A percentile compares a stretch with the other conserved stretches of the same genome.
Conservation (phyloP, 2,113 vertebrate species). For the Neomonachus schauinslandi region DNA sequence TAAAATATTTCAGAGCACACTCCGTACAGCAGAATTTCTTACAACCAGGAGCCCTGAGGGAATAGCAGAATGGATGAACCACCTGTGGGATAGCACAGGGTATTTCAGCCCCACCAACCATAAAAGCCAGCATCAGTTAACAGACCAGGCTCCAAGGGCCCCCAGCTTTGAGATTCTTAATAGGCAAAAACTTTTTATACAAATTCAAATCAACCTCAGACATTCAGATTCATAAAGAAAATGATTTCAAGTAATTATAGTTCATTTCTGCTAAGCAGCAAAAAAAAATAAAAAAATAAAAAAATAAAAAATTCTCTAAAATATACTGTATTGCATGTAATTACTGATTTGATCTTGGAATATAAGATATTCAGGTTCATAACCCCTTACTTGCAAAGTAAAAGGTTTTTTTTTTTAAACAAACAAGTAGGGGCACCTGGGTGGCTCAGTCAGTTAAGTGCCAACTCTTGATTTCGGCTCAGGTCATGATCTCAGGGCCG, state of each 20-base stretch:
- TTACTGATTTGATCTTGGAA: constrained; percentile 1
- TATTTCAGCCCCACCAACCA: not conserved
- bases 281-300: constrained; percentile 42
- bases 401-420: not conserved
- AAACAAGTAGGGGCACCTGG: not conserved
- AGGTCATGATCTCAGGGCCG: not conserved
- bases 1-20: constrained; percentile 36
- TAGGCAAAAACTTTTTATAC: constrained; percentile 53
- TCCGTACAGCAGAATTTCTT: not conserved
- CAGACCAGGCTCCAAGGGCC: not conserved
- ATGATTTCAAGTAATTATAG: constrained; percentile 52
- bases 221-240: constrained; percentile 48
- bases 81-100: not conserved
- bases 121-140: not conserved
- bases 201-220: not conserved
- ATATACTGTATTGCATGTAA: not conserved
- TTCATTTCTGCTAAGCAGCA: constrained; percentile 45
- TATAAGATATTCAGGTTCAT: constrained; percentile 15
- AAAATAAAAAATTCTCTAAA: not conserved
- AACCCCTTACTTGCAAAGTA: constrained; percentile 25
- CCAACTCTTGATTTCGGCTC: not conserved
- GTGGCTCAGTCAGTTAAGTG: not conserved
- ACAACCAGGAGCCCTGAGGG: not conserved
- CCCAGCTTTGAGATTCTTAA: not conserved
- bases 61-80: not conserved